Evolutionary conservation across 2,888 invertebrate species (phyloP).

Genomic region (Pyrochroa serraticornis): DNA sequence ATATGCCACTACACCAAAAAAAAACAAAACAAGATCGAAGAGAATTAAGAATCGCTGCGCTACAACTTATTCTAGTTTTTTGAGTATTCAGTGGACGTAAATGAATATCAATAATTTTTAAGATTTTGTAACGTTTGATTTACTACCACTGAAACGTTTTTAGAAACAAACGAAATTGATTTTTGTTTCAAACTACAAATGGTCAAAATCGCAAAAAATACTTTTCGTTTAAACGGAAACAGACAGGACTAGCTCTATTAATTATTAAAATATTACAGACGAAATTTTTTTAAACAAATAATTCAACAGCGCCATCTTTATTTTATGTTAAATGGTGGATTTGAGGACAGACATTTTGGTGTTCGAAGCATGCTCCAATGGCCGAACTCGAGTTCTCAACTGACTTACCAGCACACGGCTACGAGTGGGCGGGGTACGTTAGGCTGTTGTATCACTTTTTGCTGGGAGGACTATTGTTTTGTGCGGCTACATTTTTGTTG

Average conservation of each 20-base stretch:
- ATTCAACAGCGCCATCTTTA: neutral
- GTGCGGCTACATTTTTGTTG: constrained; percentile 58
- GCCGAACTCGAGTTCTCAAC: constrained; percentile 18
- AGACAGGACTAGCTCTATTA: constrained; percentile 40
- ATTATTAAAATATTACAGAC: constrained; percentile 34
- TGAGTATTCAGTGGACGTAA: constrained; percentile 15
- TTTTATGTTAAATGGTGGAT: constrained; percentile 21
- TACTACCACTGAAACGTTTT: constrained; percentile 15
- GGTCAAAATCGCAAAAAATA: constrained; percentile 15
- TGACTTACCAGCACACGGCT: constrained; percentile 43
- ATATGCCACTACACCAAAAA: constrained; percentile 29
- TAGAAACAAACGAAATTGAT: neutral
- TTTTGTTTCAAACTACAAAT: neutral
- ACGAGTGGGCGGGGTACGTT: constrained; percentile 47
- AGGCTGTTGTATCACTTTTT: constrained; percentile 57
- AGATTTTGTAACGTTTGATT: constrained; percentile 14
- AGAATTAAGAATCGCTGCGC: neutral
- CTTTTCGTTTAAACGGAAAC: constrained; percentile 4
- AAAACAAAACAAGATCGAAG: constrained; percentile 1
- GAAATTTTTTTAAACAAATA: constrained; percentile 3
- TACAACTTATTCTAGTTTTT: too few relatives aligned
- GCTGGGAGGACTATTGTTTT: constrained; percentile 53
- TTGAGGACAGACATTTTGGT: constrained; percentile 31
- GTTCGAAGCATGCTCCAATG: constrained; percentile 41
- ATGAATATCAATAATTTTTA: constrained; percentile 7